These are phyloP conservation scores for Falco rusticolus DNA, from an alignment of 2,797 vertebrate species.

Conservation along the genomic window DNA sequence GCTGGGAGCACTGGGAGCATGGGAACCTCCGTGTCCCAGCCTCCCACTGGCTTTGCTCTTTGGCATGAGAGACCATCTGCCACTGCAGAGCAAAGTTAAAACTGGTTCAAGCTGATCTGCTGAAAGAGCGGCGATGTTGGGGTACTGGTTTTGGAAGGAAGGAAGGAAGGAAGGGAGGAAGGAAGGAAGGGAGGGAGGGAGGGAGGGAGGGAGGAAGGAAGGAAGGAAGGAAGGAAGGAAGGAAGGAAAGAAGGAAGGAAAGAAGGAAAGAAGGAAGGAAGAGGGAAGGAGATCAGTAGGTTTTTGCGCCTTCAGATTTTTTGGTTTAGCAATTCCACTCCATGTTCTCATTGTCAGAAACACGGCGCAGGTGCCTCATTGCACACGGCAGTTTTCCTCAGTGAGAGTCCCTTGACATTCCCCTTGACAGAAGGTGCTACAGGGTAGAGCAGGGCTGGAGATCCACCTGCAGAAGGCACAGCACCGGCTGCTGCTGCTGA, in stretches of 20 bases:
- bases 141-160: neutral
- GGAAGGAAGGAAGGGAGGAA: too few species aligned
- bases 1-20: neutral
- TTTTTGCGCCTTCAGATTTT: neutral
- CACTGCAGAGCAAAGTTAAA: too few species aligned
- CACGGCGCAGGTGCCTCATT: neutral
- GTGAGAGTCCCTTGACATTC: too few species aligned
- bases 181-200: too few species aligned
- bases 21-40: neutral
- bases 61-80: neutral
- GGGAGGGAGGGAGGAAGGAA: too few species aligned
- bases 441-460: neutral
- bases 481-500: neutral
- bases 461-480: neutral
- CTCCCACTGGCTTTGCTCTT: neutral
- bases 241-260: neutral
- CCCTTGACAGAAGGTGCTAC: neutral
- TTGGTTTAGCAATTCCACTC: neutral
- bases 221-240: too few species aligned
- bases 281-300: neutral
- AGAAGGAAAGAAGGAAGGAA: neutral
- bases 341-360: neutral
- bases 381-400: accelerated
- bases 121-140: neutral
- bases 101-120: neutral